Percentiles rank a stretch among this genome's conserved stretches.
Evolutionary conservation across 2,797 vertebrate species (phyloP).

Genomic region (Clarias platycephalus): DNA sequence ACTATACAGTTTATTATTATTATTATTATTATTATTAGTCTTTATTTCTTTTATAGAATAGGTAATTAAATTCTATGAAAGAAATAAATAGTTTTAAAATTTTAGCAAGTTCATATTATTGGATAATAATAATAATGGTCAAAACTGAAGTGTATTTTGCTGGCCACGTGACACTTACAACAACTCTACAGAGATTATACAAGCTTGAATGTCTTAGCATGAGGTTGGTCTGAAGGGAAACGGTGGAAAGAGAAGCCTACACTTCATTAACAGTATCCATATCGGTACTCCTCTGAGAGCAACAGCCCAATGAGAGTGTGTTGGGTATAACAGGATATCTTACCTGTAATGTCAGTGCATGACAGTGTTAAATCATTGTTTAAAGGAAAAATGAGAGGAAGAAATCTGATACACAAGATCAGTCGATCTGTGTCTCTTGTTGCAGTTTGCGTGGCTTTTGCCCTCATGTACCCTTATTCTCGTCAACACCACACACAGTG

Average conservation of each 20-base stretch:
- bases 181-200: not conserved
- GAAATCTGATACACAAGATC: conserved; percentile 34
- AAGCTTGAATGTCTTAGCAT: conserved; percentile 1
- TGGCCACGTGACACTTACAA: not conserved
- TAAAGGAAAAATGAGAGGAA: conserved; percentile 28
- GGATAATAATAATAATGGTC: not conserved
- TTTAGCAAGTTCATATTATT: not conserved
- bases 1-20: not conserved
- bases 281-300: conserved; percentile 28
- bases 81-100: not conserved
- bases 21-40: not conserved
- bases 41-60: too few species aligned
- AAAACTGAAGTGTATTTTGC: not conserved
- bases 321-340: conserved; percentile 35
- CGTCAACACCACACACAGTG: conserved; percentile 65
- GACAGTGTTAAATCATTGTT: conserved; percentile 47
- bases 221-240: not conserved
- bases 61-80: too few species aligned
- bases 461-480: conserved; percentile 61
- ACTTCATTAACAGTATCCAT: conserved; percentile 48
- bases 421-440: conserved; percentile 44
- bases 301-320: conserved; percentile 19
- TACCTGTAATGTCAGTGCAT: conserved; percentile 36
- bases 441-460: conserved; percentile 33
- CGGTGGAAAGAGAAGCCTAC: conserved; percentile 16